Evolutionary conservation across 2,797 vertebrate species (phyloP), one percentile per base, ranked within the genome.

Genomic region (Centropyge bicolor): DNA sequence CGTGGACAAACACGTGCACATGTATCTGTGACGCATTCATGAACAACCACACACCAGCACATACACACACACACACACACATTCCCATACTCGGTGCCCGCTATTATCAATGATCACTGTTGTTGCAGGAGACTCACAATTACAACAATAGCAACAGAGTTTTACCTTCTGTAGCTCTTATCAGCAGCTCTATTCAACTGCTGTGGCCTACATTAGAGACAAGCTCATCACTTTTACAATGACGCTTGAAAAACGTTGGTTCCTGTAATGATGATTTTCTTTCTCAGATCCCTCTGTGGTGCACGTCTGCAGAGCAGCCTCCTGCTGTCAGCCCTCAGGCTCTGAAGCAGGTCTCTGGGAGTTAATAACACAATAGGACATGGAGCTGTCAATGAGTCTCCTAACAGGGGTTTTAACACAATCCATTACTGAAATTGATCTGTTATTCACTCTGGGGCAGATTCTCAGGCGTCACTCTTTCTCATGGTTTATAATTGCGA

Each of bases 371-470:
- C 76, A 35, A 76, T 52, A 27, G 48, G 62, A 66, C 27, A 36
- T 41, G 43, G 46, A 76, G 66, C 52, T 17, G 74, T 82, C 69
- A 24, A 17, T 71, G 49, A 62, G 10, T 75, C 41, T 63, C 36
- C 72, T 16, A 45, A 77, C 36, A 67, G 36, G 60, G 27, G 56
- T 76, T 79, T 68, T 65, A 68, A 74, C 59, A 70, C 8, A 49
- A 48, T 57, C 65, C 68, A 82, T 83, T 46, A 77, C 36, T 56
- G 49, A 70, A 10, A 90, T 71, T 70, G 74, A 86, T 86, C 48
- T 8, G 38, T 55, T 14, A n/a, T 24, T 51, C 59, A 63, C 35
- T 57, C 41, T 24, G 64, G 38, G n/a, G 27, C n/a, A 22, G 31
- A 73, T 73, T 76, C 52, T 63, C 63, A 82, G 43, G 55, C 36